Base-by-base conservation (phyloP, 1,140 invertebrate species). In the Aethina tumida region DNA sequence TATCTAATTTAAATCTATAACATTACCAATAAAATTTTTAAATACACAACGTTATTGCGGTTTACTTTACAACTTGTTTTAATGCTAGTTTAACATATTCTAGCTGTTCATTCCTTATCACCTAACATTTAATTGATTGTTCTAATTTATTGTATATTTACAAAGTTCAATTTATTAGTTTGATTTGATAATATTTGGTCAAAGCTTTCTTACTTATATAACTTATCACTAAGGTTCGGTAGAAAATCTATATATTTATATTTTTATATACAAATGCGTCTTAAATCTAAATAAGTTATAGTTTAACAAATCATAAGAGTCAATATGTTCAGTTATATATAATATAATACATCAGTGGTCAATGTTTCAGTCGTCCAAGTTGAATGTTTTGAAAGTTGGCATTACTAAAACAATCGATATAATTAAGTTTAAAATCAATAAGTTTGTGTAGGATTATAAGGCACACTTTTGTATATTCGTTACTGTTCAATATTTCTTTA, bases 21-120 rank as follows among this genome's bases (percentile, higher is more conserved):
- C 41, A 43, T 43, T 35, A 27, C 41, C 37, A 43, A 43, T 43
- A 43, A 43, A 43, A 35, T 44, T 20, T 34, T 44, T 32, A 40
- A 21, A 10, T 33, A 18, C 25, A 43, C 38, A 44, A 39, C 37
- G 26, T 44, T 44, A 44, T 44, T 44, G 42, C 42, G 34, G 9
- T 24, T 42, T 36, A 27, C 40, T 36, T 15, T 26, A 17, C 26
- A 10, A 32, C 20, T 24, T 41, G 19, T 30, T 20, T 19, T 14
- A 25, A 27, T 28, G 24, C 24, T 31, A 18, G 18, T 30, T 37
- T 29, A 29, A 21, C 24, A 24, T 28, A 27, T 6, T 27, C 17
- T 29, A 9, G 14, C 8, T 2, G 14, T 36, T 13, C 18, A 19
- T 13, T 26, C 5, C 22, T 42, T 17, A 19, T 8, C 12, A 18